Base-by-base conservation (phyloP, 2,113 vertebrate species). In the Albula goreensis region DNA sequence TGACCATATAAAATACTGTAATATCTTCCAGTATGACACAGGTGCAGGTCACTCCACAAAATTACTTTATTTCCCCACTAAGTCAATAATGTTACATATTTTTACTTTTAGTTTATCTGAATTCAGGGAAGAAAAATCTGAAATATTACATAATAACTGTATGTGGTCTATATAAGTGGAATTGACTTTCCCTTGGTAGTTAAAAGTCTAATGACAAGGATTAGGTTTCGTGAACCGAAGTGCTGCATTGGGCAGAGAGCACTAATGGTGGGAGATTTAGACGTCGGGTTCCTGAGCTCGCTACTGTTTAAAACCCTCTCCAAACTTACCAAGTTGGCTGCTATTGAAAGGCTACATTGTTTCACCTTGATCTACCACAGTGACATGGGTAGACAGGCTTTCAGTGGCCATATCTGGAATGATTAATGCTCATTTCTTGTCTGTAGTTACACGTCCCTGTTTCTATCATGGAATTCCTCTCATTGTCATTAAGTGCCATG, bases 301-400 rank as follows among this genome's bases (percentile, higher is more conserved):
- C 90, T 88, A 78, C 86, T 82, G 60, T 89, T 84, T 86, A 87
- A 83, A 63, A 84, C 88, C 89, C 83, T 89, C 89, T 87, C 90
- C 88, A 51, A 87, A 90, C 90, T 90, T 84, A 88, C 89, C 74
- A 81, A 92, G 87, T 86, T 92, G 91, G 91, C 89, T 74, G 81
- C 79, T 31, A 82, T 85, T 92, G 90, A 92, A 92, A 91, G 91
- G 84, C 49, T 50, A 80, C 90, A 91, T 92, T 91, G 90, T 90
- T 85, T 89, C 83, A 83, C 83, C 87, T 84, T 89, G 86, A 50
- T 88, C 85, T 90, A 88, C 81, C 84, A 85, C 50, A 74, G 1
- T 88, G 86, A 89, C 80, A 89, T 74, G 86, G 88, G 78, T n/a
- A 66, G 74, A 66, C 7, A 84, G 77, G 86, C 80, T 87, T 88